Evolutionary conservation across 2,113 vertebrate species (phyloP).

Genomic region (Gnathonemus longibarbis): DNA sequence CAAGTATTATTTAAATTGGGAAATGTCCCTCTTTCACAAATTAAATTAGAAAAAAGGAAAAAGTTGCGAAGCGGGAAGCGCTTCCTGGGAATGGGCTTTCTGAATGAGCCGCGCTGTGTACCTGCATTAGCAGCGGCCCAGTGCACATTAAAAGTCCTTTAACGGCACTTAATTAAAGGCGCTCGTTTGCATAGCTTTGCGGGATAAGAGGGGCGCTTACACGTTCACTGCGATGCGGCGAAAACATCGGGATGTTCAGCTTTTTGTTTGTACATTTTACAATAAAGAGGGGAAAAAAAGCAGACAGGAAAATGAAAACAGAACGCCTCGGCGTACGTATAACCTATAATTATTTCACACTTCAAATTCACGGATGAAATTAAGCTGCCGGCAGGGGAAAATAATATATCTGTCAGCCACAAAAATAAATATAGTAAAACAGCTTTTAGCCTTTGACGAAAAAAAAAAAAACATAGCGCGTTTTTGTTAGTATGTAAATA

Average conservation of each 20-base stretch:
- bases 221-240: not conserved
- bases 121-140: slow-evolving; percentile 3
- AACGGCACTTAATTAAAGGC: not conserved
- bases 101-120: not conserved
- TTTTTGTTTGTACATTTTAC: not conserved
- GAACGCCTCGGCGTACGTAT: slow-evolving; percentile 1
- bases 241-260: not conserved
- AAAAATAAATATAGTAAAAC: not conserved
- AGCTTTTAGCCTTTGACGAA: not conserved
- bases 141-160: slow-evolving; percentile 9
- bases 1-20: not conserved
- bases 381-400: not conserved
- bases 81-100: not conserved
- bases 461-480: not conserved
- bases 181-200: not conserved
- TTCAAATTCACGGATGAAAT: not conserved
- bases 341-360: not conserved
- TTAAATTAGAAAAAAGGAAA: not conserved
- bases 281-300: not conserved
- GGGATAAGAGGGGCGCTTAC: not conserved
- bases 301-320: not conserved
- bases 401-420: not conserved
- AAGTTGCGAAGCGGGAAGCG: not conserved
- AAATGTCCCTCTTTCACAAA: not conserved
- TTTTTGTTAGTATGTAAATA: not conserved